These are phyloP conservation scores for Ctenopoma multispine DNA, from an alignment of 2,797 vertebrate genomes.

Conservation along the genomic window DNA sequence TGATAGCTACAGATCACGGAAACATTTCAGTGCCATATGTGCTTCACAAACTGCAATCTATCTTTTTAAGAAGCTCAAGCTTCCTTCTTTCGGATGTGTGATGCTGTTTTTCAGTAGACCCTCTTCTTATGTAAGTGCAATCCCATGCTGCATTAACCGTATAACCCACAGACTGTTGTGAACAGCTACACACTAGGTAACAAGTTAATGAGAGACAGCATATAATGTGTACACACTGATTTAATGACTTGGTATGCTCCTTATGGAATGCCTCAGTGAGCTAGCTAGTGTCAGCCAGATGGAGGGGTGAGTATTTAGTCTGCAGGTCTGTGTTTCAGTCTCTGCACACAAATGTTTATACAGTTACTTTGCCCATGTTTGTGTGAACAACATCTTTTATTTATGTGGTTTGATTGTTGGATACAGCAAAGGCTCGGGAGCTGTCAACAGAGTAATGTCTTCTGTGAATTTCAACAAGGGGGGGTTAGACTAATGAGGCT, in stretches of 20 bases:
- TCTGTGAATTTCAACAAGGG: conserved; percentile 19
- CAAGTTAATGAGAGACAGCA: conserved; percentile 58
- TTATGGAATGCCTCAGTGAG: conserved; percentile 36
- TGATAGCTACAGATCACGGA: conserved; percentile 14
- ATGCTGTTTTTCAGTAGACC: conserved; percentile 4
- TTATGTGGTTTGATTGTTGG: conserved; percentile 20
- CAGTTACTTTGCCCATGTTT: conserved; percentile 27
- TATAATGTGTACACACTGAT: conserved; percentile 50
- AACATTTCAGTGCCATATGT: conserved; percentile 12
- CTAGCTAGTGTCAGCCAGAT: conserved; percentile 41
- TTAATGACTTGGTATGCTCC: conserved; percentile 49
- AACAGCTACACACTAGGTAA: conserved; percentile 57
- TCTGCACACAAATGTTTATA: conserved; percentile 38
- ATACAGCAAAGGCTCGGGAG: conserved; percentile 23
- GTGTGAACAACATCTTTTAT: conserved; percentile 35
- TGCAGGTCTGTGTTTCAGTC: conserved; percentile 30
- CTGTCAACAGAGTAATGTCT: conserved; percentile 4
- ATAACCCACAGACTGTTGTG: conserved; percentile 45
- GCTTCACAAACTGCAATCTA: conserved; percentile 18
- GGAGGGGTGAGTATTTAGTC: conserved; percentile 41
- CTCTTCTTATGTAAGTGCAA: conserved; percentile 33
- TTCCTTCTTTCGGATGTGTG: conserved; percentile 29
- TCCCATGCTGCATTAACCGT: conserved; percentile 54
- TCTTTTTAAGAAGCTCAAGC: conserved; percentile 35
- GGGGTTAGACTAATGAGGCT: conserved; percentile 34